Percentiles rank a stretch among this genome's conserved stretches.
Conservation (phyloP, 1,140 invertebrate species). For the Bombus confusus region DNA sequence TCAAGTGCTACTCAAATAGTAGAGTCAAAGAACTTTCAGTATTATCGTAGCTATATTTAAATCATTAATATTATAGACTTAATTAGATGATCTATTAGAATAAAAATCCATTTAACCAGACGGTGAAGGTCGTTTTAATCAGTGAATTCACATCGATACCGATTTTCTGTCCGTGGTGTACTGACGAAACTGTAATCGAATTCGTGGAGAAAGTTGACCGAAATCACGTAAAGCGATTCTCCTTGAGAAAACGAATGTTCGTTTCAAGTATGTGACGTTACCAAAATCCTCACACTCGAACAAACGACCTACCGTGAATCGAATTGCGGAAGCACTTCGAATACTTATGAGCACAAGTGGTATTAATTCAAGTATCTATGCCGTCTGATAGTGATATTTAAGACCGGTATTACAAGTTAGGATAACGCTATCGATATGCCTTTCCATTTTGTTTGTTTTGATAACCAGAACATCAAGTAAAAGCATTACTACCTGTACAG, state of each 20-base stretch:
- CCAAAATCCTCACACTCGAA: slow-evolving; percentile 7
- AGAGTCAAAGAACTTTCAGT: too few species aligned
- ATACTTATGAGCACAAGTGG: too few species aligned
- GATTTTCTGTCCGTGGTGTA: neutral
- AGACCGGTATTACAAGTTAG: slow-evolving; percentile 15
- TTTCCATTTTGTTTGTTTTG: neutral
- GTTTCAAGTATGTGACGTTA: neutral
- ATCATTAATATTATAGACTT: neutral
- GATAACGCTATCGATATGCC: slow-evolving; percentile 1
- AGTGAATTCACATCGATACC: neutral
- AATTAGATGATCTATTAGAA: neutral
- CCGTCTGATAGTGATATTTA: neutral
- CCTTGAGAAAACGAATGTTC: slow-evolving; percentile 4
- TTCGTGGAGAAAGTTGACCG: slow-evolving; percentile 40
- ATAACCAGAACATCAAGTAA: slow-evolving; percentile 17
- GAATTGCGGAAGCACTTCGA: neutral
- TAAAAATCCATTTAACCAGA: neutral
- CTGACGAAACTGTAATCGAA: slow-evolving; percentile 13
- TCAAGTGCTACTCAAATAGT: too few species aligned
- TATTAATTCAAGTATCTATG: slow-evolving; percentile 10
- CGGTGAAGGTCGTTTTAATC: neutral
- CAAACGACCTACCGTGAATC: neutral
- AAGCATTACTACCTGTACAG: neutral
- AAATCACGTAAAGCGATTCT: slow-evolving; percentile 24
- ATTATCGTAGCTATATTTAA: neutral